Base-by-base conservation (phyloP, 2,797 vertebrate genomes). In the Siniperca scherzeri region DNA sequence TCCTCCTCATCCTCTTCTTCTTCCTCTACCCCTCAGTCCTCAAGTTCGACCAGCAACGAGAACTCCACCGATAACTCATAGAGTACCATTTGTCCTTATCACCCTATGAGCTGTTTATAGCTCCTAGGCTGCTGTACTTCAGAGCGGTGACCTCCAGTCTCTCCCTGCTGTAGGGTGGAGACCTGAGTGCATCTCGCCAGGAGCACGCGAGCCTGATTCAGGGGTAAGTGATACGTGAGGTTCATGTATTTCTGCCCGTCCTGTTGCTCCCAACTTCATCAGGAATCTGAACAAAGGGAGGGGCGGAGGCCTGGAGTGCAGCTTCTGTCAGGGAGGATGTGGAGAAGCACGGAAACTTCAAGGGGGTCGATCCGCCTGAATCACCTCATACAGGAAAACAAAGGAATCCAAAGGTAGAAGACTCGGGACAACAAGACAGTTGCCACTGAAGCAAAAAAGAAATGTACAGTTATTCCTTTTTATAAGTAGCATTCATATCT, bases 51-150 rank as follows among this genome's bases (percentile, higher is more conserved):
- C 74, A 97, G 97, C 95, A 98, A 97, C 0, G 97, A 99, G 79
- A 98, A 97, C 85, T 95, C 97, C n/a, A 94, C 97, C 68, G 97
- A 98, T 94, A 98, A 98, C 95, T 98, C 97, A 3, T 99, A 98
- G 97, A 95, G 81, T 72, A 82, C 52, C 55, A n/a, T 64, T 79
- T 74, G 77, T 83, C 67, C 77, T 61, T 64, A 42, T 74, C 65
- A 65, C 74, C 74, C 85, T 73, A 25, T 33, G 84, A 89, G 91
- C 89, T 85, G 76, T 77, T 84, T 77, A 62, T 77, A 84, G 81
- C 90, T 91, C 87, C 59, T 55, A 66, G 73, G 78, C 87, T 81
- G 77, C 85, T 84, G 87, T 71, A 64, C 70, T 82, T 92, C 70
- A 85, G 83, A 88, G 83, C 70, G 55, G 70, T 86, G 83, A 87